Evolutionary conservation across 2,888 invertebrate genomes (phyloP), one percentile per base, ranked within the genome.

Genomic region (Noctua pronuba): DNA sequence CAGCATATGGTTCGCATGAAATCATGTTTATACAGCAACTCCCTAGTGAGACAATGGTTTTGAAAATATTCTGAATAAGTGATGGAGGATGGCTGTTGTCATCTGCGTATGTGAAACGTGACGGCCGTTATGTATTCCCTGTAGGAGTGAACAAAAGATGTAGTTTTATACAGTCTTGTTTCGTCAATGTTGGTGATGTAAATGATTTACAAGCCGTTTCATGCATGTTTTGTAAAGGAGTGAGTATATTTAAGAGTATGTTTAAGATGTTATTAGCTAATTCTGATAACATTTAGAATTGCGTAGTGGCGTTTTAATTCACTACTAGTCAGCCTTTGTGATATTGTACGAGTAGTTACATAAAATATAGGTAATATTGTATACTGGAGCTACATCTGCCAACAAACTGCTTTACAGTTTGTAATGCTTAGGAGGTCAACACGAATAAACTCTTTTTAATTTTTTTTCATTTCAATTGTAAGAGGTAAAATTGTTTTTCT

Each of bases 21-120:
- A 79, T 78, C n/a, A 86, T 86, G 73, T 75, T 68, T 71, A 52
- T 60, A 75, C 65, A 75, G 60, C 52, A 62, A 65, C 66, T 75
- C 75, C 68, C 77, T 55, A 38, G 68, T 75, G 84, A 64, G 49
- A 66, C 69, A 75, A 77, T 60, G 70, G 31, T 60, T 62, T 75
- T 78, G 67, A 83, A 86, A 86, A 75, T 86, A 67, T 55, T 46
- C n/a, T 86, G 83, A 84, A 84, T 84, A 86, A 83, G 52, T 86
- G 67, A 86, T 86, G 65, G 28, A 31, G 38, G 62, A 44, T n/a
- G 38, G 16, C 62, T 73, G 58, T 71, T 73, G 41, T 65, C 72
- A 62, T 80, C 41, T 41, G 49, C 24, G 65, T 67, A 46, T 52
- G 65, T 64, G 38, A 71, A 80, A 80, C 55, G 60, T 75, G 31